Conservation (phyloP, 1,140 invertebrate genomes). For the Zaprionus kolodkinae region DNA sequence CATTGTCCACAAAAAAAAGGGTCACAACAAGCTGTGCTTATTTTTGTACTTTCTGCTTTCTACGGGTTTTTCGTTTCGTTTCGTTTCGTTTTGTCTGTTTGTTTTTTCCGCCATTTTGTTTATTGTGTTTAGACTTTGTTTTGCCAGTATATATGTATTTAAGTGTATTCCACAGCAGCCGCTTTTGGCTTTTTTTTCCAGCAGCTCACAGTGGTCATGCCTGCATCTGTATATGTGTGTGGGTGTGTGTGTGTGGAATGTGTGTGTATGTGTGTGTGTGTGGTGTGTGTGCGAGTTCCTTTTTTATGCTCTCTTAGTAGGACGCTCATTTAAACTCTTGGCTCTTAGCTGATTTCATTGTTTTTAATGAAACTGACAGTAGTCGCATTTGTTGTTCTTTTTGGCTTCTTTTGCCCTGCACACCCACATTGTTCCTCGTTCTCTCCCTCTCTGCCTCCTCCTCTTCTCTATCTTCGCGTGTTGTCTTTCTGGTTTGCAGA, state of each 20-base stretch:
- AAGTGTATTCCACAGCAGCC: constrained; percentile 46
- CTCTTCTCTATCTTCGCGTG: constrained; percentile 15
- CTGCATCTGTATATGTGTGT: background rate
- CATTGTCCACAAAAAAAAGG: constrained; percentile 76
- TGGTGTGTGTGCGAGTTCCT: constrained; percentile 13
- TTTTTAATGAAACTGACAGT: constrained; percentile 80
- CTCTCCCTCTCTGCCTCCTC: background rate
- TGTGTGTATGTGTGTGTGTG: constrained; percentile 2
- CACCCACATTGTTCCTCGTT: constrained; percentile 61
- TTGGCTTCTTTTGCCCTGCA: constrained; percentile 67
- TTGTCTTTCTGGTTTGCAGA: constrained; percentile 59
- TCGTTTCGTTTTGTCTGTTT: constrained; percentile 37
- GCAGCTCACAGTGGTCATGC: constrained; percentile 40
- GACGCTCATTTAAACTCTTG: constrained; percentile 79
- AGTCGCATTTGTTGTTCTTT: constrained; percentile 42
- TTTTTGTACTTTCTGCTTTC: constrained; percentile 53
- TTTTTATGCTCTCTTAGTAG: constrained; percentile 52
- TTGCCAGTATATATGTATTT: constrained; percentile 64
- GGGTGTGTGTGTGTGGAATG: background rate
- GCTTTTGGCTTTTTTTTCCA: constrained; percentile 65
- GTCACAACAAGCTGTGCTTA: constrained; percentile 74
- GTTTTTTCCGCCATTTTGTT: constrained; percentile 73
- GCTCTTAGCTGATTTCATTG: constrained; percentile 82
- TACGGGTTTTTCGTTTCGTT: constrained; percentile 30
- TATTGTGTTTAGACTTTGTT: constrained; percentile 80